Conservation (phyloP, 2,113 vertebrate species). For the Hylia prasina region DNA sequence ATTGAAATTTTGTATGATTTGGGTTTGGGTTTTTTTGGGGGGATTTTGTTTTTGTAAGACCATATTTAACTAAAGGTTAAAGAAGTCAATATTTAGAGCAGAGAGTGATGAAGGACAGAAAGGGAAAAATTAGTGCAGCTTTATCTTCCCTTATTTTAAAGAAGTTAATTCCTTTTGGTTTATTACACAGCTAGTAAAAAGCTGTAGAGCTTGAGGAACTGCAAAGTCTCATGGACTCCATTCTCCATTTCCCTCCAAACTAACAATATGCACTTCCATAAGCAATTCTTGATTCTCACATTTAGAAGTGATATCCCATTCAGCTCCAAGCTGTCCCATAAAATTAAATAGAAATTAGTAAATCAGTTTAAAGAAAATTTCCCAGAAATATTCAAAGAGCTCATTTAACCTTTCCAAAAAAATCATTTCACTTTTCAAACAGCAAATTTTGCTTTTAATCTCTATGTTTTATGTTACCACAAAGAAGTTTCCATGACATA, state of each 20-base stretch:
- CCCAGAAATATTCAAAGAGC: not conserved
- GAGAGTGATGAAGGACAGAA: not conserved
- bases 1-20: not conserved
- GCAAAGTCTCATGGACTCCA: not conserved
- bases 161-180: not conserved
- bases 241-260: not conserved
- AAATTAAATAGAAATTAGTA: not conserved
- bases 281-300: accelerated
- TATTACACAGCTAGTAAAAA: not conserved
- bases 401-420: not conserved
- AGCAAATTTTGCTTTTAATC: not conserved
- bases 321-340: not conserved
- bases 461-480: not conserved
- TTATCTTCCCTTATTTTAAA: not conserved
- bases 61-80: not conserved
- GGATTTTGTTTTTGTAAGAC: not conserved
- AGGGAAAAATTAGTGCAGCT: not conserved
- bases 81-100: not conserved
- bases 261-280: not conserved
- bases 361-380: not conserved
- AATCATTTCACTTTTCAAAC: not conserved
- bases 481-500: not conserved
- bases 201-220: not conserved
- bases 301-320: not conserved
- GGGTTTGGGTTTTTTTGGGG: not conserved